These are phyloP conservation scores for Bubo blakistoni DNA, from an alignment of 2,113 vertebrate species.

Conservation along the genomic window DNA sequence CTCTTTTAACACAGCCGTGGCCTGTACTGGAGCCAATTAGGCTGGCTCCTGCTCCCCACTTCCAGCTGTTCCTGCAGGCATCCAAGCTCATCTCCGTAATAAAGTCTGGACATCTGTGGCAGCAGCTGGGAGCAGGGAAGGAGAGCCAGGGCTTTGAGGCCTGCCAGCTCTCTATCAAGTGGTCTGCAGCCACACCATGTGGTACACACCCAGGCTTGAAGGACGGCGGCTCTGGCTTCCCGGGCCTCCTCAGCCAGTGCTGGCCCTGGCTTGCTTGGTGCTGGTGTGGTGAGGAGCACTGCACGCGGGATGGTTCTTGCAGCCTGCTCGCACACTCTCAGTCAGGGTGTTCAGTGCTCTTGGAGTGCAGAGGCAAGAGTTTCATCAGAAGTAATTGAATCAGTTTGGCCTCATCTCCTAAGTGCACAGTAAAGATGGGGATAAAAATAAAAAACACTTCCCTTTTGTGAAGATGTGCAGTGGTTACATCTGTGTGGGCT, in stretches of 20 bases:
- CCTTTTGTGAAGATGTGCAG: neutral
- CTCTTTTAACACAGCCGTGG: neutral
- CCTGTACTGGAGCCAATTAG: neutral
- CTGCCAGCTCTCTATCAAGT: neutral
- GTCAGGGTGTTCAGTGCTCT: accelerated
- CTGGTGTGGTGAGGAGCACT: no score
- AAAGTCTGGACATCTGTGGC: constrained; percentile 21
- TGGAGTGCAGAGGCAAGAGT: neutral
- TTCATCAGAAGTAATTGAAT: neutral
- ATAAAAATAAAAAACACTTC: neutral
- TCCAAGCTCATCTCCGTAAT: neutral
- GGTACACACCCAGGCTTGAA: accelerated
- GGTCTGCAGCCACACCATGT: neutral
- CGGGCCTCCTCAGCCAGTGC: accelerated
- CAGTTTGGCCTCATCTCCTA: neutral
- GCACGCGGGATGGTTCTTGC: accelerated
- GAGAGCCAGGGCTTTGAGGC: neutral
- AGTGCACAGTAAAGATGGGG: neutral
- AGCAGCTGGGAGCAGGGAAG: neutral
- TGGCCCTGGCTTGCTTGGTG: neutral
- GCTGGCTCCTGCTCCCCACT: neutral
- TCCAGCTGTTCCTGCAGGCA: constrained; percentile 1
- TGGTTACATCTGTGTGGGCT: neutral
- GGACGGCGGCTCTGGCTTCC: accelerated
- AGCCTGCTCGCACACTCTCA: accelerated